Evolutionary conservation across 1,140 invertebrate genomes (phyloP), one percentile per base, ranked within the genome.

Genomic region (Drosophila truncata): DNA sequence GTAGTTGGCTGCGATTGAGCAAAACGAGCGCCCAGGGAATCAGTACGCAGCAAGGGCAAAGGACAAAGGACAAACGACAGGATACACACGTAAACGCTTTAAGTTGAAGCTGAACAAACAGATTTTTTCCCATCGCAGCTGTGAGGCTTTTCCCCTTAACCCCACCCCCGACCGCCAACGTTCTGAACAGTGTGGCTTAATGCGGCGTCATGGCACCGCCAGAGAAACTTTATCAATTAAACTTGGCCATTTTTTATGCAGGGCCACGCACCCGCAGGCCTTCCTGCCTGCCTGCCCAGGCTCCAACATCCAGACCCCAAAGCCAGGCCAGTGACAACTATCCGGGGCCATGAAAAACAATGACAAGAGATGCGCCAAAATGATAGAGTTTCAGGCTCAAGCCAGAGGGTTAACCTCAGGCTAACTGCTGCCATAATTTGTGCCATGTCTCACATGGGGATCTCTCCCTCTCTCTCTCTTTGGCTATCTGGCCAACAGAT

Each of bases 71-170:
- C 64, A 63, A 49, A 57, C 62, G 61, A 73, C 70, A 60, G 70
- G 70, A 73, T 54, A 82, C 50, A 80, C 82, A 86, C 78, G 73
- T 86, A 81, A 78, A 74, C 67, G 73, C 77, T 80, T 84, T 61
- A 88, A 84, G 61, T 90, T 87, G 72, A 90, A 84, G 84, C 84
- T 90, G 84, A 88, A 90, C 83, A 86, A 88, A 88, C 84, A 84
- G 80, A 80, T 87, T 90, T 80, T 84, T 78, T 70, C 47, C 55
- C 73, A 60, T 33, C 69, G 71, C 71, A 62, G 46, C 71, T 62
- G 71, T 73, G 55, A 61, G 67, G 67, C 14, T 33, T 29, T 31
- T 44, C 13, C 35, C 67, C 71, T 44, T 39, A 37, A 50, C 35
- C 27, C n/a, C 9, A n/a, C n/a, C 37, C 18, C 16, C 44, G 6